Base-by-base conservation (phyloP, 2,888 invertebrate genomes). In the Strigamia transsilvanica region DNA sequence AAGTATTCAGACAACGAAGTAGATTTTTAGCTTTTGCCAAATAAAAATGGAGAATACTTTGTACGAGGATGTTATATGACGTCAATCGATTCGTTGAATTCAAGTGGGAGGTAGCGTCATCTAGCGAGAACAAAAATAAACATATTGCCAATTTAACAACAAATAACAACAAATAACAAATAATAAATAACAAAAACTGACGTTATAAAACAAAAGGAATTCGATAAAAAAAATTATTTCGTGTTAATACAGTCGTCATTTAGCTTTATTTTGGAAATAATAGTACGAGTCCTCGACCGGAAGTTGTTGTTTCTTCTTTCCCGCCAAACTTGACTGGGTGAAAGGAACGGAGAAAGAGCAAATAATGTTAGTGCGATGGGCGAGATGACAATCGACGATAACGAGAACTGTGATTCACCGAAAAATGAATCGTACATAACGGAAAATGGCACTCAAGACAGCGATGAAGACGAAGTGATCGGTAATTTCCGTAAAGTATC, bases 251-350 rank as follows among this genome's bases (percentile, higher is more conserved):
- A 38, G 1, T 13, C 5, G 3, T 46, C 5, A 46, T 46, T 46
- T 27, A 9, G 12, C 1, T 46, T 46, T 18, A 18, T 9, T 56
- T 18, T 15, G 18, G n/a, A 21, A 56, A n/a, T 5, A 4, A 18
- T 38, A 6, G 10, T 38, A 1, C 6, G 56, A 56, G 9, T n/a
- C 21, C n/a, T 56, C 21, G n/a, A 56, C 56, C 56, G 56, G 32
- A 73, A 73, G 27, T 73, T 73, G 27, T 73, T 73, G 6, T 13
- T 32, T 73, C 2, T 32, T 3, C 3, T 73, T 73, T 73, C 73
- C 32, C 73, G 73, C 73, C 73, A 73, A 73, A 73, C 73, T 73
- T 73, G 32, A 73, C 1, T 73, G 6, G 27, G 4, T 23, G 13
- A 61, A 6, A 46, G 12, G 46, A 12, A 4, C 4, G 51, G 2